These are phyloP conservation scores for Holotrichia oblita DNA, from an alignment of 1,140 invertebrate species.

Conservation along the genomic window DNA sequence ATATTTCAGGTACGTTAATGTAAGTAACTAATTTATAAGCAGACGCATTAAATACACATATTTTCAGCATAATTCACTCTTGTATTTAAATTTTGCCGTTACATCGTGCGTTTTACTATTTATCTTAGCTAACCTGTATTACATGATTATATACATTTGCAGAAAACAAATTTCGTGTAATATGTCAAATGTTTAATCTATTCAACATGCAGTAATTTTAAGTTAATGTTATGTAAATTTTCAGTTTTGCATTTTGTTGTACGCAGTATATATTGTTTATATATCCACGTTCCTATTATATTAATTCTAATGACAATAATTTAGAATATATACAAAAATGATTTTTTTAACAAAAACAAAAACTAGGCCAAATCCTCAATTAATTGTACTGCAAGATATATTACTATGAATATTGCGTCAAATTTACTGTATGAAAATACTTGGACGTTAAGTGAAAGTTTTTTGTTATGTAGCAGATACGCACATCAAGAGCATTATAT, in stretches of 20 bases:
- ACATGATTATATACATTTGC: too few relatives aligned
- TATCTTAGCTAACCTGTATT: neutral
- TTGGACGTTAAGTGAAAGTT: slow-evolving; percentile 21
- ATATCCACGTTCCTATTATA: too few relatives aligned
- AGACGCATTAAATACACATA: neutral
- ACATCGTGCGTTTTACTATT: neutral
- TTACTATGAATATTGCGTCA: neutral
- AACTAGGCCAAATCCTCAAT: neutral
- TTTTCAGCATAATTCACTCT: neutral
- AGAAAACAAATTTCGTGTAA: too few relatives aligned
- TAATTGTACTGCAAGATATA: neutral
- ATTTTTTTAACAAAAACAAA: neutral
- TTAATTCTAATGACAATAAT: neutral
- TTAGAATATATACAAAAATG: neutral
- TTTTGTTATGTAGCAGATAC: neutral
- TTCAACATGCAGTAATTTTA: too few relatives aligned
- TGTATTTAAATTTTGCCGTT: neutral
- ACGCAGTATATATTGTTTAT: neutral
- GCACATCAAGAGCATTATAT: neutral
- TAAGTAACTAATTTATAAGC: too few relatives aligned
- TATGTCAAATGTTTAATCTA: too few relatives aligned
- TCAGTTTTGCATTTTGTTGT: neutral
- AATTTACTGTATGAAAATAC: neutral
- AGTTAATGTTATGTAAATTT: too few relatives aligned
- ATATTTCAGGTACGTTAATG: neutral